Percentiles rank a stretch among this genome's conserved stretches.
These are phyloP conservation scores for Dryococelus australis DNA, from an alignment of 2,888 invertebrate species.

Conservation along the genomic window DNA sequence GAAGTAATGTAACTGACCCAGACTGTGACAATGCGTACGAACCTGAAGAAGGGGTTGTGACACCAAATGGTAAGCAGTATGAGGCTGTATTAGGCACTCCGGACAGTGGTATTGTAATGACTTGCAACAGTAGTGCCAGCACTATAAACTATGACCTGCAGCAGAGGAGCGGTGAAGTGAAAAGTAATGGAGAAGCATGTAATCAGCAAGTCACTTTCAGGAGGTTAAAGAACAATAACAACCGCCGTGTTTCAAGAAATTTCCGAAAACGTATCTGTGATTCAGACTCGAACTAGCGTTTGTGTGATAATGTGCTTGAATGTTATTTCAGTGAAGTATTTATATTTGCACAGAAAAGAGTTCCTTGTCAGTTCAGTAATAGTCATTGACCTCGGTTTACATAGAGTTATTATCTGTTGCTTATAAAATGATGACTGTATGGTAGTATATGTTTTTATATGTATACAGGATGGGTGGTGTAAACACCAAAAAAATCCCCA, in stretches of 20 bases:
- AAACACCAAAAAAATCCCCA: no score
- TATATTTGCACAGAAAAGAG: neutral
- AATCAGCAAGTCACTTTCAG: slow-evolving; percentile 3
- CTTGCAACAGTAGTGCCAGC: slow-evolving; percentile 27
- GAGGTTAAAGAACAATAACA: neutral
- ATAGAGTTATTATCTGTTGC: neutral
- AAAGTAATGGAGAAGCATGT: neutral
- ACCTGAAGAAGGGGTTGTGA: slow-evolving; percentile 5
- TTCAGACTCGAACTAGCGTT: slow-evolving; percentile 67
- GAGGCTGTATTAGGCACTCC: slow-evolving; percentile 32
- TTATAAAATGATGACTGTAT: neutral
- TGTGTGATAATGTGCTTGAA: slow-evolving; percentile 26
- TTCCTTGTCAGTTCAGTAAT: slow-evolving; percentile 16
- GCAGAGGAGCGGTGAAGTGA: neutral
- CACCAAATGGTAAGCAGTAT: slow-evolving; percentile 23
- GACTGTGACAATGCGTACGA: slow-evolving; percentile 25
- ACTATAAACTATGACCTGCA: neutral
- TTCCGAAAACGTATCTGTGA: slow-evolving; percentile 69
- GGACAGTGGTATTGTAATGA: slow-evolving; percentile 37
- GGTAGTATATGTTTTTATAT: neutral
- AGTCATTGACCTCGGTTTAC: neutral
- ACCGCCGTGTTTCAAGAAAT: slow-evolving; percentile 66
- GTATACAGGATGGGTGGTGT: neutral
- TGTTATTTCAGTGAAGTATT: neutral
- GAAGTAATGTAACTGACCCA: neutral